Conservation (phyloP, 2,113 vertebrate species). For the Lamprotornis superbus region DNA sequence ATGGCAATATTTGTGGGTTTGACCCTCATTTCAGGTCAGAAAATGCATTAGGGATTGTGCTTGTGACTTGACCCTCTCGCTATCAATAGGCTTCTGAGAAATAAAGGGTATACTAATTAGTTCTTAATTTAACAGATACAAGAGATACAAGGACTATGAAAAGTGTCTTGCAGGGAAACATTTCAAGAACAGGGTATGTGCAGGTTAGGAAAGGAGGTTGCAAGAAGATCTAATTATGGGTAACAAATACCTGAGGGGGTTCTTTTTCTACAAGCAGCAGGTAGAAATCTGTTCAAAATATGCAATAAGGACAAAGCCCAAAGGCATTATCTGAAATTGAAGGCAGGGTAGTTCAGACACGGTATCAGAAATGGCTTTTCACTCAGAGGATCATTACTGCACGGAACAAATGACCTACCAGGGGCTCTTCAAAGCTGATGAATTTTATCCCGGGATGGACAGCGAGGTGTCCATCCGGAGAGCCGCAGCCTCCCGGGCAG, state of each 20-base stretch:
- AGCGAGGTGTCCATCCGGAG: background rate
- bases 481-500: background rate
- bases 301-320: conserved; percentile 56
- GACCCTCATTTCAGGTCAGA: conserved; percentile 2
- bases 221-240: conserved; percentile 60
- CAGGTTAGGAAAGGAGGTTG: conserved; percentile 51
- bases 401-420: background rate
- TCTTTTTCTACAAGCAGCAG: conserved; percentile 30
- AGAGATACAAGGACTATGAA: conserved; percentile 21
- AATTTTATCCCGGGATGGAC: background rate
- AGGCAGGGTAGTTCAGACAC: background rate
- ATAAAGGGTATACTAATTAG: conserved; percentile 45
- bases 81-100: background rate
- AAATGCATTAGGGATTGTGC: background rate
- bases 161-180: conserved; percentile 16
- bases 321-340: conserved; percentile 15
- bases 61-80: background rate
- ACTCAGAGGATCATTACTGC: background rate
- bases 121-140: conserved; percentile 31
- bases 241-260: conserved; percentile 45
- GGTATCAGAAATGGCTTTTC: background rate
- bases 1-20: background rate
- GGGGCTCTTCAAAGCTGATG: background rate
- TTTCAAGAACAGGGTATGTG: conserved; percentile 33
- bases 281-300: conserved; percentile 45